These are phyloP conservation scores for Parnassius orleans DNA, from an alignment of 2,888 invertebrate species.

Conservation along the genomic window DNA sequence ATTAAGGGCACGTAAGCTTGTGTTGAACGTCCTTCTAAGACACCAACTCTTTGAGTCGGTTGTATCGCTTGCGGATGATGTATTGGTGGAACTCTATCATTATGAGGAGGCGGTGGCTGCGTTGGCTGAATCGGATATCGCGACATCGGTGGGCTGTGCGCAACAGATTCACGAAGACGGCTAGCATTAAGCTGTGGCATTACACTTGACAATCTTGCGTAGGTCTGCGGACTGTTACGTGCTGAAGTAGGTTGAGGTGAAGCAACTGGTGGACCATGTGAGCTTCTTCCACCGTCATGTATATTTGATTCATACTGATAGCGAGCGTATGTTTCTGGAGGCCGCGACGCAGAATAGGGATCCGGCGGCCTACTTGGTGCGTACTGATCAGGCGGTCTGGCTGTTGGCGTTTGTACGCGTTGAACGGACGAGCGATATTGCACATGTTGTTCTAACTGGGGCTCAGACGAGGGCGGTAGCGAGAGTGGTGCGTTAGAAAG, in stretches of 20 bases:
- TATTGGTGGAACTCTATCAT: constrained; percentile 74
- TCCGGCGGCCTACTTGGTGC: constrained; percentile 64
- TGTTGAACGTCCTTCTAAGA: constrained; percentile 52
- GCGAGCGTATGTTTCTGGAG: constrained; percentile 60
- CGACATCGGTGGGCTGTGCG: constrained; percentile 59
- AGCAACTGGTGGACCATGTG: constrained; percentile 51
- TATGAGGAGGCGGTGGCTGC: constrained; percentile 67
- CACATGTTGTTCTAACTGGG: constrained; percentile 49
- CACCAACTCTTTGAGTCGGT: constrained; percentile 50
- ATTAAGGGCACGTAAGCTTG: constrained; percentile 56
- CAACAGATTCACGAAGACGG: constrained; percentile 57
- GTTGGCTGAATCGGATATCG: constrained; percentile 54
- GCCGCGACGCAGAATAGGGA: constrained; percentile 63
- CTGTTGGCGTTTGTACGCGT: constrained; percentile 61
- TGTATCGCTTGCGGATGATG: constrained; percentile 63
- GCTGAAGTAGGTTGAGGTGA: constrained; percentile 64
- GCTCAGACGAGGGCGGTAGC: constrained; percentile 45
- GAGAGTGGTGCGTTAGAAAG: constrained; percentile 53
- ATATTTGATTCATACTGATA: constrained; percentile 62
- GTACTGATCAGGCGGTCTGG: constrained; percentile 62
- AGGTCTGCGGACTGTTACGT: constrained; percentile 67
- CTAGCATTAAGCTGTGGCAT: constrained; percentile 62
- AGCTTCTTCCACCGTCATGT: constrained; percentile 53
- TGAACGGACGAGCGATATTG: constrained; percentile 55
- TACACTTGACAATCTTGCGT: constrained; percentile 61